Evolutionary conservation across 2,113 vertebrate species (phyloP), one percentile per base, ranked within the genome.

Genomic region (Sceloporus undulatus): DNA sequence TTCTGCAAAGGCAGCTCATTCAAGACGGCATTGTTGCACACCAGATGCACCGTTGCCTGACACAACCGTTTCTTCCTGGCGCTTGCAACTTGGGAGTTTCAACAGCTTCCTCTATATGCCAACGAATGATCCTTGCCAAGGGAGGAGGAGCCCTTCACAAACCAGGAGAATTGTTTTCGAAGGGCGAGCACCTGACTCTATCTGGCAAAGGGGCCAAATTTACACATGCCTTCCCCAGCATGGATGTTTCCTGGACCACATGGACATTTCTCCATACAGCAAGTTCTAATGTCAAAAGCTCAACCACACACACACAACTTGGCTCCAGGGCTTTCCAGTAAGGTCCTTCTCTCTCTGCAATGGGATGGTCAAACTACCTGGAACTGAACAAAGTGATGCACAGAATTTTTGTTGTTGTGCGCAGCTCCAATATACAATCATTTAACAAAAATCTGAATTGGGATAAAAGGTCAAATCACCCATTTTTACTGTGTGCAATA

Each of bases 1-100:
- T 13, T 29, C 3, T 14, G 19, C 40, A 10, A 42, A 40, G 21
- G 1, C 76, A 2, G n/a, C 0, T 0, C 9, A 0, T 13, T 34
- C 5, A 23, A 6, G 9, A 27, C 16, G 19, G 16, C 2, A 14
- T 75, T 71, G 29, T 75, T 82, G 75, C 9, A 27, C 52, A 52
- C 4, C n/a, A 76, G 19, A 40, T 11, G 40, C 2, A 16, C 52
- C n/a, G 11, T 14, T 42, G 34, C 66, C 54, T 29, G 27, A 23
- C 9, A 56, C 38, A 14, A n/a, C 11, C 75, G 54, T 11, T 23
- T 59, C 68, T 73, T 19, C 79, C 70, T 78, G 13, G 76, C 0
- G 8, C 42, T 79, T 11, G 29, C 40, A 9, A 34, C 54, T 9
- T 34, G 29, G 0, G 38, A 13, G 59, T 54, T 76, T 66, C 59